phyloP scores from a whole-genome alignment of 30 jellyfish, hydroid and myxozoan species.

The Aurelia aurita region DNA sequence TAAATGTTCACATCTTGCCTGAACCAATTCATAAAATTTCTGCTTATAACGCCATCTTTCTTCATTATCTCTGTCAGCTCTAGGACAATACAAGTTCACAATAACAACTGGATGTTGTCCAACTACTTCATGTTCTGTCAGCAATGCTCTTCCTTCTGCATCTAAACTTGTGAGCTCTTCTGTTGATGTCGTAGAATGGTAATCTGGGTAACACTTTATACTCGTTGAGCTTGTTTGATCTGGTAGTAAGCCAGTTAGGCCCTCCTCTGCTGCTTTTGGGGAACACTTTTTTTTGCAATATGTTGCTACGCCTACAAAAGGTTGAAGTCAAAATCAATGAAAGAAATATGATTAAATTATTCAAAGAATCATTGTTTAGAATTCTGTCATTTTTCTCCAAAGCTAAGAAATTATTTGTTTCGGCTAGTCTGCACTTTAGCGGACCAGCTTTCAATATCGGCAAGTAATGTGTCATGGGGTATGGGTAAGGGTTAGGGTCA shows the following conservation, averaged over 20 bases:
- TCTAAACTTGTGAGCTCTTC: slow-evolving; percentile 59
- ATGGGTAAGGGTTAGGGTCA: too few relatives aligned
- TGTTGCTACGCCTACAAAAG: slow-evolving; percentile 84
- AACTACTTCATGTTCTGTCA: slow-evolving; percentile 74
- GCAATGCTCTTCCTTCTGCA: slow-evolving; percentile 84
- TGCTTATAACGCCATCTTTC: slow-evolving; percentile 85
- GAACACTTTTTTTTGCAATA: slow-evolving; percentile 69
- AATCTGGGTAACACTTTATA: slow-evolving; percentile 17
- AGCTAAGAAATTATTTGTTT: too few relatives aligned
- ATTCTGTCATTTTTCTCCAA: too few relatives aligned
- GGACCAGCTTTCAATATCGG: too few relatives aligned
- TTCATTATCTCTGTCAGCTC: slow-evolving; percentile 84
- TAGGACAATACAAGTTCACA: slow-evolving; percentile 90
- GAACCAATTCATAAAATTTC: slow-evolving; percentile 76
- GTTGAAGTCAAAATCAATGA: too few relatives aligned
- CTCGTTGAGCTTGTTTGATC: slow-evolving; percentile 7
- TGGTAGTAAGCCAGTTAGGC: slow-evolving; percentile 73
- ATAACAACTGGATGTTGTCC: slow-evolving; percentile 57
- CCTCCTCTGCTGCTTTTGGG: slow-evolving; percentile 91
- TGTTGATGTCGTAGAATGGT: background rate
- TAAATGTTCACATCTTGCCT: slow-evolving; percentile 73
- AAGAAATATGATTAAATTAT: too few relatives aligned
- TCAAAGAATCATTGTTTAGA: too few relatives aligned
- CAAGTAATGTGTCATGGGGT: too few relatives aligned
- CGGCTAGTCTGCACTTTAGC: too few relatives aligned